Conservation (phyloP, 2,113 vertebrate genomes). For the Bos taurus region ARS-UCD2.0 NC_037343.1:42910501-42911000, state of each 20-base stretch:
- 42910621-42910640: background rate
- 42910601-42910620: background rate
- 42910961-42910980: constrained; percentile 51
- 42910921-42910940: background rate
- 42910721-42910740: no score
- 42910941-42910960: background rate
- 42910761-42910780: background rate
- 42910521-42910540: background rate
- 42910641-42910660: background rate
- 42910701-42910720: background rate
- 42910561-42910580: background rate
- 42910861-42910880: background rate
- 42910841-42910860: background rate
- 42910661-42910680: background rate
- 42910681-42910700: background rate
- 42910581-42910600: background rate
- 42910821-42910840: background rate
- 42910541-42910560: background rate
- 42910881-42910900: background rate
- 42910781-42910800: background rate
- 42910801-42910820: background rate
- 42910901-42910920: background rate
- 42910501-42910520: background rate
- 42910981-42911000: constrained; percentile 34
- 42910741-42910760: background rate